These are phyloP conservation scores for Gallinago paraguaiae DNA, from an alignment of 2,113 vertebrate genomes.

Conservation along the genomic window DNA sequence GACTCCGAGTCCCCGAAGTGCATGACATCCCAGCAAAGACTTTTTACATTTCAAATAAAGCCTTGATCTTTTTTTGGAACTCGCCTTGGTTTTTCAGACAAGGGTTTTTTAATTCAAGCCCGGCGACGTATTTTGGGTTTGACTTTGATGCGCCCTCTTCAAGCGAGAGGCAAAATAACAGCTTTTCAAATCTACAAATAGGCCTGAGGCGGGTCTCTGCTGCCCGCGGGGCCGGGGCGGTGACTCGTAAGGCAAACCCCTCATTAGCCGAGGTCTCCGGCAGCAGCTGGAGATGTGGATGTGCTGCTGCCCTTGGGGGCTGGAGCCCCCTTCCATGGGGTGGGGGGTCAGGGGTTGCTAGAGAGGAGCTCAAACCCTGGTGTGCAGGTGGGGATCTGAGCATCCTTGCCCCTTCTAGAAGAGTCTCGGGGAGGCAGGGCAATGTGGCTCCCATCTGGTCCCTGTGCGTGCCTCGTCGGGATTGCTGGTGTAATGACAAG, in stretches of 20 bases:
- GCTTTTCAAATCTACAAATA: slow-evolving; percentile 61
- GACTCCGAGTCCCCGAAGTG: not conserved
- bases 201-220: slow-evolving; percentile 11
- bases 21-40: slow-evolving; percentile 25
- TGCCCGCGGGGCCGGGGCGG: not conserved
- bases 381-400: not conserved
- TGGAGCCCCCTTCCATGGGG: not conserved
- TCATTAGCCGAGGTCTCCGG: not conserved
- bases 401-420: not conserved
- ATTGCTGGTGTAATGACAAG: not conserved
- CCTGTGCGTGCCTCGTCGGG: accelerated
- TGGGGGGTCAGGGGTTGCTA: accelerated
- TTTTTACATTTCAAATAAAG: slow-evolving; percentile 50
- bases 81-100: slow-evolving; percentile 56
- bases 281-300: not conserved
- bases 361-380: not conserved
- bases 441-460: accelerated
- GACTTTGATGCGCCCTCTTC: slow-evolving; percentile 66
- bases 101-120: slow-evolving; percentile 66
- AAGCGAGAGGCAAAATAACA: slow-evolving; percentile 68
- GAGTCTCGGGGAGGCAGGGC: accelerated
- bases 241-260: not conserved
- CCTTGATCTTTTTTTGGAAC: slow-evolving; percentile 65
- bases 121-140: slow-evolving; percentile 48
- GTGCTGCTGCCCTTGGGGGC: not conserved